phyloP scores from a whole-genome alignment of 2,113 vertebrate genomes.

The Anarrhichthys ocellatus region DNA sequence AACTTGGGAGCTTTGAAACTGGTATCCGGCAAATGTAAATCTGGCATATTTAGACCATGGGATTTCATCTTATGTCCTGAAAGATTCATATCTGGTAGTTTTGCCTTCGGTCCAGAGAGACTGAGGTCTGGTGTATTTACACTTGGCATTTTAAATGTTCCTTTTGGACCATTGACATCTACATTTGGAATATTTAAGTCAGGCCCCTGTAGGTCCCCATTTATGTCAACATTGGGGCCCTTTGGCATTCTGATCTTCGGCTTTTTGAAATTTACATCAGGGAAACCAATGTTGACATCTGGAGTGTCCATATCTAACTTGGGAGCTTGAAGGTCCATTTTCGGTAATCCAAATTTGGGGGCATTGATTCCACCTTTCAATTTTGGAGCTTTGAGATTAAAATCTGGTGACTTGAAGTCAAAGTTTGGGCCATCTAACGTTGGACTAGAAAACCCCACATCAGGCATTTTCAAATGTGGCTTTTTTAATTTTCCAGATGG shows the following conservation, averaged over 20 bases:
- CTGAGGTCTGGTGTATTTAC: constrained; percentile 61
- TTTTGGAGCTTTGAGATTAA: constrained; percentile 63
- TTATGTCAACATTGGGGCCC: constrained; percentile 53
- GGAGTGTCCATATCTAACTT: constrained; percentile 57
- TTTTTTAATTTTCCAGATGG: constrained; percentile 59
- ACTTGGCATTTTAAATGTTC: constrained; percentile 61
- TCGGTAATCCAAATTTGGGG: constrained; percentile 49
- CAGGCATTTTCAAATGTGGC: constrained; percentile 65
- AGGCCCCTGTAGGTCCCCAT: constrained; percentile 44
- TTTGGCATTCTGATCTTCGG: constrained; percentile 61
- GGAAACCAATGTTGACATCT: constrained; percentile 41
- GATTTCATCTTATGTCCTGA: constrained; percentile 52
- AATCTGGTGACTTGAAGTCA: constrained; percentile 55
- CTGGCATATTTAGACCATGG: constrained; percentile 29
- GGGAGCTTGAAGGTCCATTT: constrained; percentile 63
- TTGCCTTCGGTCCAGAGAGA: constrained; percentile 51
- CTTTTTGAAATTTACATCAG: constrained; percentile 61
- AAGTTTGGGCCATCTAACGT: constrained; percentile 53
- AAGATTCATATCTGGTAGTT: constrained; percentile 37
- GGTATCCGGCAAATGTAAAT: constrained; percentile 53
- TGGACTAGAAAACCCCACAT: constrained; percentile 62
- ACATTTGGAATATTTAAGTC: constrained; percentile 60
- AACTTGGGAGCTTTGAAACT: constrained; percentile 54
- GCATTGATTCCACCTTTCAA: constrained; percentile 67
- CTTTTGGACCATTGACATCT: constrained; percentile 49